Base-by-base conservation (phyloP, 2,113 vertebrate genomes). In the Holacanthus passer region DNA sequence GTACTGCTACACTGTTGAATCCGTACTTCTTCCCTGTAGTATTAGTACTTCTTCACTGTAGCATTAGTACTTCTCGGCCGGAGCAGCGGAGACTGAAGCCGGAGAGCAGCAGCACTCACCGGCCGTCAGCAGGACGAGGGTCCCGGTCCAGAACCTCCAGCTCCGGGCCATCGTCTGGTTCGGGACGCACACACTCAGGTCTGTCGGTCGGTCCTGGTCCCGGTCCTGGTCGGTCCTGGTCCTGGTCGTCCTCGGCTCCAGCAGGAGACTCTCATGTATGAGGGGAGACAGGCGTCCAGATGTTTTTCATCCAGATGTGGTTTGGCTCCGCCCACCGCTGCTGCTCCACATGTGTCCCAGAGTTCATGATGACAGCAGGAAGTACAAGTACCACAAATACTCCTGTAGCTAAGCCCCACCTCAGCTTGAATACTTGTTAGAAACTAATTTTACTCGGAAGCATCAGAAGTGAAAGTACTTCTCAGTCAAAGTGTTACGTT, bases 291-390 rank as follows among this genome's bases (percentile, higher is more conserved):
- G 48, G 17, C 90, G 91, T 93, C 95, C 96, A 97, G 96, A 94
- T 93, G 92, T 96, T 95, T 94, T 89, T 85, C 95, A 95, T 96
- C 96, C 96, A 96, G 96, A 96, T 97, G 96, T 93, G 94, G 45
- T n/a, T 71, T 52, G 64, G 85, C 76, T 37, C 91, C 90, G 82
- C 92, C 91, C 81, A 71, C 77, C n/a, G 22, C 83, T 39, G 64
- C 60, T 75, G 47, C 59, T 62, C 35, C 43, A n/a, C n/a, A n/a
- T n/a, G n/a, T n/a, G n/a, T n/a, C n/a, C n/a, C n/a, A n/a, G n/a
- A n/a, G n/a, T n/a, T n/a, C n/a, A n/a, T n/a, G n/a, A n/a, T 37
- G 35, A 37, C 35, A 7, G 35, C 4, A 12, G n/a, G n/a, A n/a
- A n/a, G 50, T 22, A 50, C 16, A 22, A 22, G 48, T 50, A 10